These are phyloP conservation scores for Eutolmus rufibarbis DNA, from an alignment of 2,888 invertebrate genomes.

Conservation along the genomic window DNA sequence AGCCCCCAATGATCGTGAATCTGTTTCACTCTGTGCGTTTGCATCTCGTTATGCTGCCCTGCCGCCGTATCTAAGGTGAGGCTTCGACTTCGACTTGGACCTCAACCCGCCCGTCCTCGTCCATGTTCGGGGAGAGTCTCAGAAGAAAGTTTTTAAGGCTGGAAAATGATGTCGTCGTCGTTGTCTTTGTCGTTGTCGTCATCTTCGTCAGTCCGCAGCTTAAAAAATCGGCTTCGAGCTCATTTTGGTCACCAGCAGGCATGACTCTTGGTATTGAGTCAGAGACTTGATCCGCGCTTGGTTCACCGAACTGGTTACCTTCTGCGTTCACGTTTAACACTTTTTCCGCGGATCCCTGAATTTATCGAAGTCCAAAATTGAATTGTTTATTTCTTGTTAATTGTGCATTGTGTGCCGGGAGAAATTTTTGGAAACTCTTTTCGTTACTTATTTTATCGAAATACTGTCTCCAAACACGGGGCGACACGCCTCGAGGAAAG, in stretches of 20 bases:
- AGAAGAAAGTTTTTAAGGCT: not conserved
- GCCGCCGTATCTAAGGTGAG: not conserved
- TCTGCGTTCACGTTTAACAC: not conserved
- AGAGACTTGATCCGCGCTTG: not conserved
- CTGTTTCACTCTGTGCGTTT: slow-evolving; percentile 8
- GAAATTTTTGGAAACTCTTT: not conserved
- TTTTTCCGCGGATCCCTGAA: not conserved
- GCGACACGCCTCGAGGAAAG: not conserved
- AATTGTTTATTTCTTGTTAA: not conserved
- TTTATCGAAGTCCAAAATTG: slow-evolving; percentile 1
- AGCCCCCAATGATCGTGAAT: not conserved
- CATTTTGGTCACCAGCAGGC: not conserved
- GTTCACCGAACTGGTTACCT: slow-evolving; percentile 9
- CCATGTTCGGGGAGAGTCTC: not conserved
- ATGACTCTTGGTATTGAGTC: slow-evolving; percentile 6
- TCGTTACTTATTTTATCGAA: not conserved
- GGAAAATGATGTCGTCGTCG: not conserved
- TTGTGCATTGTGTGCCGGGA: not conserved
- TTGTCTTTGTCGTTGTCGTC: not conserved
- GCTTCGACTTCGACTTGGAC: not conserved
- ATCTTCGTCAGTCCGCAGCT: not conserved
- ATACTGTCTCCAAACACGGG: not conserved
- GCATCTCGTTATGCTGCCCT: not conserved
- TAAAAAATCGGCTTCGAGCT: not conserved
- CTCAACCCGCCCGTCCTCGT: not conserved